A percentile compares a stretch with the other conserved stretches of the same genome.
These are phyloP conservation scores for Solenopsis fugax DNA, from an alignment of 1,140 invertebrate genomes.

Conservation along the genomic window DNA sequence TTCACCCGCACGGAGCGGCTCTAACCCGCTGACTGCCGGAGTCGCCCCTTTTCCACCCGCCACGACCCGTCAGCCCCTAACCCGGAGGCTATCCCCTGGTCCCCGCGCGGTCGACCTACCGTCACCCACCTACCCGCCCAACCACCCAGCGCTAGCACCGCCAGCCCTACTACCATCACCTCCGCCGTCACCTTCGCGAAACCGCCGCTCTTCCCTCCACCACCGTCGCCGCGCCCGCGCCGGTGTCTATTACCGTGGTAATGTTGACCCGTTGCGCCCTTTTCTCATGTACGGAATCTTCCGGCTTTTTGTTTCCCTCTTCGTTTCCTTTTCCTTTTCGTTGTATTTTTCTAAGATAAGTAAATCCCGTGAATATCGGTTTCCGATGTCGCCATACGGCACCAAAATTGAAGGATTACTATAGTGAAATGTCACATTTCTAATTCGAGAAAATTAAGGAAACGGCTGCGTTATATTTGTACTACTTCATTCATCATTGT, in stretches of 20 bases:
- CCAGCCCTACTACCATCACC: conserved; percentile 66
- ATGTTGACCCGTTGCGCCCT: conserved; percentile 36
- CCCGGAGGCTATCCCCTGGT: conserved; percentile 73
- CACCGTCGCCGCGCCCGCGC: too few relatives aligned
- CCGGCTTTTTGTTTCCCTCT: background rate
- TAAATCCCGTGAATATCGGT: conserved; percentile 13
- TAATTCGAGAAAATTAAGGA: background rate
- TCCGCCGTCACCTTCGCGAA: conserved; percentile 64
- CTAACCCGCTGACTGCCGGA: conserved; percentile 83
- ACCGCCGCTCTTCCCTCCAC: conserved; percentile 25
- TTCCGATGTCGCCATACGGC: conserved; percentile 8
- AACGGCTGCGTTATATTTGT: background rate
- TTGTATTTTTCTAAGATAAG: background rate
- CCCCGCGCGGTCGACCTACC: conserved; percentile 70
- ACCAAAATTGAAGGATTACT: background rate
- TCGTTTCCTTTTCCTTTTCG: too few relatives aligned
- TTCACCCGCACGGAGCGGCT: conserved; percentile 80
- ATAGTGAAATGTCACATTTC: background rate
- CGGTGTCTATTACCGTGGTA: conserved; percentile 48
- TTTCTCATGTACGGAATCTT: background rate
- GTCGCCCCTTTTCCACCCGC: conserved; percentile 82
- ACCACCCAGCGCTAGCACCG: conserved; percentile 57
- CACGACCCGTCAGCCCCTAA: conserved; percentile 80
- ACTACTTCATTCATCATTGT: background rate
- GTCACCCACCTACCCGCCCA: conserved; percentile 59